A percentile compares a stretch with the other conserved stretches of the same genome.
phyloP scores from a whole-genome alignment of 2,888 invertebrate species.

The Drosophila melanocephala region DNA sequence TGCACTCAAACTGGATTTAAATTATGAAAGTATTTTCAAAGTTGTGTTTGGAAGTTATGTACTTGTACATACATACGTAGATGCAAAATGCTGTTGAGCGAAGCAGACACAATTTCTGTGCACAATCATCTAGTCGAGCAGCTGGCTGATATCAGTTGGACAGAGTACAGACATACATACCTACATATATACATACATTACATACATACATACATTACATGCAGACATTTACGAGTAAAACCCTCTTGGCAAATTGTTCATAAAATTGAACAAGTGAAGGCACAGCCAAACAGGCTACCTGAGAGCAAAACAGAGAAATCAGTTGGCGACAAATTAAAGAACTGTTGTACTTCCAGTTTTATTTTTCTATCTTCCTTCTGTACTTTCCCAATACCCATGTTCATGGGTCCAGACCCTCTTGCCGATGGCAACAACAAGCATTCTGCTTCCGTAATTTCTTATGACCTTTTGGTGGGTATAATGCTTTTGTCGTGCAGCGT shows the following conservation, averaged over 20 bases:
- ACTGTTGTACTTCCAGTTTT: constrained; percentile 8
- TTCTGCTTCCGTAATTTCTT: constrained; percentile 41
- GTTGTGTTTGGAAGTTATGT: not conserved
- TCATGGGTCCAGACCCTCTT: constrained; percentile 16
- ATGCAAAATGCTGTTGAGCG: constrained; percentile 7
- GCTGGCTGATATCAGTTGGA: not conserved
- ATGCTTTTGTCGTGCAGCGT: not conserved
- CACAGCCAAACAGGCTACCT: constrained; percentile 2
- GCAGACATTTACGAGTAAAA: not conserved
- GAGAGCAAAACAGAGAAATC: constrained; percentile 10
- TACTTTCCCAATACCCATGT: not conserved
- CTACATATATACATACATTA: not conserved
- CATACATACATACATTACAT: not conserved
- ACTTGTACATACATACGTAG: not conserved
- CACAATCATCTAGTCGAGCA: constrained; percentile 15
- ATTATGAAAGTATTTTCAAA: not conserved
- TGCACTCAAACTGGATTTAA: not conserved
- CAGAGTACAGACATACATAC: not conserved
- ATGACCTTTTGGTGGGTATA: not conserved
- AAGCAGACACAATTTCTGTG: constrained; percentile 19
- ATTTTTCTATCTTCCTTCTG: not conserved
- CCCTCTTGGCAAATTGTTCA: constrained; percentile 20
- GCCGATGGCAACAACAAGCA: constrained; percentile 9
- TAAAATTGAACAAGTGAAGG: constrained; percentile 14
- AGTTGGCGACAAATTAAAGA: constrained; percentile 37